phyloP scores from a whole-genome alignment of 1,140 invertebrate species.

The Drusus annulatus region DNA sequence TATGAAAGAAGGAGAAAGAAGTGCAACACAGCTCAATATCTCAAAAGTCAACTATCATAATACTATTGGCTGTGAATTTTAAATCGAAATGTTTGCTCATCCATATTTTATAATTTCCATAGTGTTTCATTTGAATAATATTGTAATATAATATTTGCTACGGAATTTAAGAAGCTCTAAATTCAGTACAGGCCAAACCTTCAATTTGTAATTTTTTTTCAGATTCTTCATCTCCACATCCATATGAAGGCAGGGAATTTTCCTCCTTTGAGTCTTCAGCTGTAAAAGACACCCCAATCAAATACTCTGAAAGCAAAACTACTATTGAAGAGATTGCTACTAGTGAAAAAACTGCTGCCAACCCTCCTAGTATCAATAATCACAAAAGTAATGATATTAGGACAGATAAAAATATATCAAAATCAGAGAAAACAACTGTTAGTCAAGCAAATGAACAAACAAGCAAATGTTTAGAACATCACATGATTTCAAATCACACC shows the following conservation, averaged over 20 bases:
- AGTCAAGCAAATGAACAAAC: background rate
- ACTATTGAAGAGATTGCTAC: background rate
- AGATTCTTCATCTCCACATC: constrained; percentile 47
- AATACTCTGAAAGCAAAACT: constrained; percentile 10
- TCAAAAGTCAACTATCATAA: too few species aligned
- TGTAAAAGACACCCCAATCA: constrained; percentile 36
- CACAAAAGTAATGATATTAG: background rate
- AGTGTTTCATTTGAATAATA: too few species aligned
- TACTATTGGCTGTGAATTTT: too few species aligned
- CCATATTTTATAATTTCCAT: too few species aligned
- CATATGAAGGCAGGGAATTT: constrained; percentile 45
- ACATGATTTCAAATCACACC: background rate
- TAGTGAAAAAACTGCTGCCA: background rate
- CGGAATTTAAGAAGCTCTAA: too few species aligned
- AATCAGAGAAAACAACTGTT: constrained; percentile 11
- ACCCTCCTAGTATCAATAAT: background rate
- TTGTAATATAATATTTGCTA: too few species aligned
- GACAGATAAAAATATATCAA: background rate
- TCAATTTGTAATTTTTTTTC: constrained; percentile 13
- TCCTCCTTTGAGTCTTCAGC: constrained; percentile 40
- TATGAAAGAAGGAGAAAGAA: too few species aligned
- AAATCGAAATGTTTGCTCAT: too few species aligned
- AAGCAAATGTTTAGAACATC: constrained; percentile 21
- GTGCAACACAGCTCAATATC: too few species aligned
- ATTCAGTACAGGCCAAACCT: too few species aligned